Conservation (phyloP, 2,113 vertebrate species). For the Gorilla gorilla region DNA sequence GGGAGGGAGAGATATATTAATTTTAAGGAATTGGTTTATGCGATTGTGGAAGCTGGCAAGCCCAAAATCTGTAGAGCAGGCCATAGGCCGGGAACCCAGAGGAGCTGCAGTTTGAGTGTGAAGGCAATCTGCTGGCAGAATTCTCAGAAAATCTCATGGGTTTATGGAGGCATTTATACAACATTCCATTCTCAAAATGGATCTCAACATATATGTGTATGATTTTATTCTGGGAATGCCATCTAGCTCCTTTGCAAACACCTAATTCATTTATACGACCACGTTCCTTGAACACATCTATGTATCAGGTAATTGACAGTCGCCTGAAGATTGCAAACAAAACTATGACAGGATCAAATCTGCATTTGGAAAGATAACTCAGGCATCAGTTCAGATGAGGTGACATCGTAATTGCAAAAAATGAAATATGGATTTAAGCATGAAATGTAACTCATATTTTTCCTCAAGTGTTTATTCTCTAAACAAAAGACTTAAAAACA, state of each 20-base stretch:
- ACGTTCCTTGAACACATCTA: not conserved
- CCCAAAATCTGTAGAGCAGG: not conserved
- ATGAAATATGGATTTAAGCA: not conserved
- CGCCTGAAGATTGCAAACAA: not conserved
- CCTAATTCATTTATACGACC: not conserved
- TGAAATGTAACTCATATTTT: not conserved
- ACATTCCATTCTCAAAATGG: not conserved
- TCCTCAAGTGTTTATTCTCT: not conserved
- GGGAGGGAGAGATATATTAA: not conserved
- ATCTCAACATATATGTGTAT: not conserved
- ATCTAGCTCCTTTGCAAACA: not conserved
- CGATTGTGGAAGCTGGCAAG: not conserved
- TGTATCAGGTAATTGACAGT: not conserved
- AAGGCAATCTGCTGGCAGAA: not conserved
- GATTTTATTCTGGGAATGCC: not conserved
- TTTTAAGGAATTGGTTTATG: not conserved
- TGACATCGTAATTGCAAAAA: not conserved
- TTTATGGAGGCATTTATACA: not conserved
- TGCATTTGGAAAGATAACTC: not conserved
- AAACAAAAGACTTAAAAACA: not conserved
- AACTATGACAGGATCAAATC: not conserved
- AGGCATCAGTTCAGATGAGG: not conserved
- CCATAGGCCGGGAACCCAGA: not conserved
- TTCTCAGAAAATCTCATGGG: not conserved
- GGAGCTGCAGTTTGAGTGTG: rapidly evolving